phyloP scores from a whole-genome alignment of 2,113 vertebrate genomes.

The Carlito syrichta region DNA sequence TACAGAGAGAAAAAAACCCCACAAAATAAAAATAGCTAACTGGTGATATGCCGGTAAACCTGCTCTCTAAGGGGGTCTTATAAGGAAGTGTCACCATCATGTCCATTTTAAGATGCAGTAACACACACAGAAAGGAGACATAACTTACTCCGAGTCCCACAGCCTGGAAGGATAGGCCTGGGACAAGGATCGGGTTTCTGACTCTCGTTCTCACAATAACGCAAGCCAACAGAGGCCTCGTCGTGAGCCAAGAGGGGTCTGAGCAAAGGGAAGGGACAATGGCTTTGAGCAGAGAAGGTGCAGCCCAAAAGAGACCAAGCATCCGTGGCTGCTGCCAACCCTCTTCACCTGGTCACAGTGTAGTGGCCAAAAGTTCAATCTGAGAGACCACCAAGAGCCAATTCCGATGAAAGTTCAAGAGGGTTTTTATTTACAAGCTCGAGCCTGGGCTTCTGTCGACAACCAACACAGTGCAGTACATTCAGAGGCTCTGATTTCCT shows the following conservation, averaged over 20 bases:
- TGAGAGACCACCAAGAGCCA: no score
- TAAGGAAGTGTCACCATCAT: background rate
- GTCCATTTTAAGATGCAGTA: background rate
- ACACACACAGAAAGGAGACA: background rate
- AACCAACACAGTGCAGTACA: no score
- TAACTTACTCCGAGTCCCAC: background rate
- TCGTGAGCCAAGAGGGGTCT: background rate
- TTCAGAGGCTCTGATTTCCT: no score
- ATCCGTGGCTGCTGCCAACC: background rate
- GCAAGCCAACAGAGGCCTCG: background rate
- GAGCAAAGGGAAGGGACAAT: background rate
- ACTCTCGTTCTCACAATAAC: background rate
- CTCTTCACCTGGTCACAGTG: background rate
- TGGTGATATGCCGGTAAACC: background rate
- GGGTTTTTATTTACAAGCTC: no score
- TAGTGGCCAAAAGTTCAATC: no score
- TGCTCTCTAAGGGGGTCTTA: background rate
- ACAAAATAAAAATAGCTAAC: background rate
- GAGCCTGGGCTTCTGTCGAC: no score
- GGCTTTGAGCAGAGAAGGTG: background rate
- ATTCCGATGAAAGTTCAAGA: no score
- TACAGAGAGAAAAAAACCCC: background rate
- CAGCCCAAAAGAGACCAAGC: background rate
- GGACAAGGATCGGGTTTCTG: background rate
- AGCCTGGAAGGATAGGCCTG: background rate